Conservation (phyloP, 2,888 invertebrate genomes). For the Amphipoea lucens region DNA sequence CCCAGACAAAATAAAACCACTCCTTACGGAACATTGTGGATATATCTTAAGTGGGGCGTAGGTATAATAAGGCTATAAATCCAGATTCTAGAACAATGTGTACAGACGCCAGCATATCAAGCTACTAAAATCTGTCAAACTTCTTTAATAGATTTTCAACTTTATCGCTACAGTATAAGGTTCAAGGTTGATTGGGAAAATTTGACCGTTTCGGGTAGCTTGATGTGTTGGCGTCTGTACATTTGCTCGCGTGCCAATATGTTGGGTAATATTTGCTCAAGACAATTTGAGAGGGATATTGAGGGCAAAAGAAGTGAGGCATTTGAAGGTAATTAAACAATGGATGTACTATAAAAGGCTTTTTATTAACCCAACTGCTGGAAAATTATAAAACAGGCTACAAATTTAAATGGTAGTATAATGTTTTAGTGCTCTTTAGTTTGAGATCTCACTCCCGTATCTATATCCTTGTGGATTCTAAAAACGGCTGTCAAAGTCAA, state of each 20-base stretch:
- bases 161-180: no score
- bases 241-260: conserved; percentile 17
- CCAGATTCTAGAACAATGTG: neutral
- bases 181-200: no score
- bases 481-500: no score
- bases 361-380: neutral
- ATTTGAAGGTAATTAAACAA: neutral
- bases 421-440: neutral
- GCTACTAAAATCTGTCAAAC: no score
- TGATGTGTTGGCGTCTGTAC: no score
- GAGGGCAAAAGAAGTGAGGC: neutral
- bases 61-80: neutral
- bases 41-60: no score
- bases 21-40: conserved; percentile 4
- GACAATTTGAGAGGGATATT: neutral
- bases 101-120: neutral
- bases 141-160: no score
- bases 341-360: neutral
- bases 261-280: neutral
- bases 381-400: neutral
- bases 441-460: neutral
- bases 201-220: no score
- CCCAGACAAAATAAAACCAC: no score
- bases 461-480: neutral
- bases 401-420: neutral